Conservation (phyloP, 2,113 vertebrate genomes). For the Microcebus lehilahytsara region DNA sequence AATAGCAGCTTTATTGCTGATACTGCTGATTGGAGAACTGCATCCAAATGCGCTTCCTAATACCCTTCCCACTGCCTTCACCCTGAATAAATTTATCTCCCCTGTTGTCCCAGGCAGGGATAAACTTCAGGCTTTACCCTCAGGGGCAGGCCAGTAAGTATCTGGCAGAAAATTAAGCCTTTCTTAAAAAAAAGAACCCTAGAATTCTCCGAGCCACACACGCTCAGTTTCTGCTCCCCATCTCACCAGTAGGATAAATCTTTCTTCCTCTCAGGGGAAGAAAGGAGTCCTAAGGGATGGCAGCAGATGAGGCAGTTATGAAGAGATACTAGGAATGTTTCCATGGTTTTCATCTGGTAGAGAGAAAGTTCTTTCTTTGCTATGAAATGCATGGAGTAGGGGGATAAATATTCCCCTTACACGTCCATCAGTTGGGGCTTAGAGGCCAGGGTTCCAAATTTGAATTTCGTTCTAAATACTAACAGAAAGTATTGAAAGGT, state of each 20-base stretch:
- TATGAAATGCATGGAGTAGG: neutral
- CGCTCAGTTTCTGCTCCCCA: neutral
- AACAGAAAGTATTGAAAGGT: neutral
- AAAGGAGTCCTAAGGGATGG: neutral
- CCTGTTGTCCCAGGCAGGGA: neutral
- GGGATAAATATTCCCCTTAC: neutral
- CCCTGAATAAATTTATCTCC: neutral
- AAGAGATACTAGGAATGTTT: neutral
- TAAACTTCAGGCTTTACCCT: neutral
- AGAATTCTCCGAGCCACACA: neutral
- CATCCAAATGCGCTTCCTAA: neutral
- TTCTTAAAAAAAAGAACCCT: neutral
- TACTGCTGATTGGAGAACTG: neutral
- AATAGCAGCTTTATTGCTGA: neutral
- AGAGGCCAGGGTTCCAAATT: neutral
- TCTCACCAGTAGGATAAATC: neutral
- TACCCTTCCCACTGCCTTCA: neutral
- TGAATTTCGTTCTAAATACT: conserved; percentile 29
- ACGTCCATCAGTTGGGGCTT: neutral
- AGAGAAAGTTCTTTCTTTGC: neutral
- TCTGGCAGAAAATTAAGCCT: neutral
- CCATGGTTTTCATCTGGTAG: neutral
- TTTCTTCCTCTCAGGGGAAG: neutral
- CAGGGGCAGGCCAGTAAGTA: neutral
- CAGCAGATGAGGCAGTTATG: neutral